Percentiles rank a stretch among this genome's conserved stretches.
Evolutionary conservation across 1,140 invertebrate genomes (phyloP).

Genomic region (Antheraea pernyi): DNA sequence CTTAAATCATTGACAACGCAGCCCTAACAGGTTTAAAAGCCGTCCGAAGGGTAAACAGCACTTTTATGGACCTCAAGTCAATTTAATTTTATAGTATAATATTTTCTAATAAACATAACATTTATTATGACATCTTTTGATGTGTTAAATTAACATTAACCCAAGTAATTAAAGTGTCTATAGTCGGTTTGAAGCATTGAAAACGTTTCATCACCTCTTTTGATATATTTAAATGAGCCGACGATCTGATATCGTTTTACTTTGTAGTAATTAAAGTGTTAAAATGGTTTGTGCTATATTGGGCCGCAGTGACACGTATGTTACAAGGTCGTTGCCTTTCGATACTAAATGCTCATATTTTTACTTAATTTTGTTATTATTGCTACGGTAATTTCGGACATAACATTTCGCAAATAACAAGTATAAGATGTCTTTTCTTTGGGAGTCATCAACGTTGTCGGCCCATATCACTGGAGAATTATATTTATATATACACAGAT

Average conservation of each 20-base stretch:
- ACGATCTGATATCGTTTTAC: neutral
- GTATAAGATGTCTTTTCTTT: too few relatives aligned
- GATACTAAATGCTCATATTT: neutral
- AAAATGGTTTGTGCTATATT: neutral
- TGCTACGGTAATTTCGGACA: too few relatives aligned
- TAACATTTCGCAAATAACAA: too few relatives aligned
- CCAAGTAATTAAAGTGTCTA: neutral
- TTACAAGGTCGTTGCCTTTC: neutral
- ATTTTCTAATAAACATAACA: constrained; percentile 12
- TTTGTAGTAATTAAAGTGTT: neutral
- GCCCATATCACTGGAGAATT: too few relatives aligned
- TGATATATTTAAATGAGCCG: neutral
- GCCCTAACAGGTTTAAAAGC: constrained; percentile 2
- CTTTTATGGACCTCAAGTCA: neutral
- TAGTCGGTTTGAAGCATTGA: neutral
- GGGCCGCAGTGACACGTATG: neutral
- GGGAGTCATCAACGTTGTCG: too few relatives aligned
- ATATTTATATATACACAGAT: too few relatives aligned
- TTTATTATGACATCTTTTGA: constrained; percentile 13
- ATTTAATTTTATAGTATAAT: constrained; percentile 12
- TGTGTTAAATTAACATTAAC: neutral
- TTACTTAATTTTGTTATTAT: neutral
- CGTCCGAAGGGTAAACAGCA: constrained; percentile 1
- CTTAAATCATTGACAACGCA: neutral
- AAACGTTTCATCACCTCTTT: neutral